phyloP scores from a whole-genome alignment of 2,113 vertebrate genomes.

The Myocastor coypus region DNA sequence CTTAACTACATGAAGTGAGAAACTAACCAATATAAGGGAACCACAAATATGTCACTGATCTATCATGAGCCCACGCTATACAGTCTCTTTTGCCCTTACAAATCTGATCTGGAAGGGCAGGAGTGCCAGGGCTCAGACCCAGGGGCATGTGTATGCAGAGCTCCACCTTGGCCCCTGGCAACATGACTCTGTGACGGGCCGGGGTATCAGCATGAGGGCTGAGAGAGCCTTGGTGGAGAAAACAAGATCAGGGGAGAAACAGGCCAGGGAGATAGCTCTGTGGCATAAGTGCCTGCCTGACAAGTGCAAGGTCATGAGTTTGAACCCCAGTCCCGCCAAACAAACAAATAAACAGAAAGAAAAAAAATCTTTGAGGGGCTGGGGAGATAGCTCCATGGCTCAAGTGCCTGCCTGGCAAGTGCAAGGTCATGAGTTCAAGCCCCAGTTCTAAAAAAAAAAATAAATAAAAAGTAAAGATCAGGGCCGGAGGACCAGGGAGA shows the following conservation, averaged over 20 bases:
- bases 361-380: no score
- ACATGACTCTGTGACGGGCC: background rate
- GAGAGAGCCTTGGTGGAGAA: background rate
- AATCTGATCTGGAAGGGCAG: background rate
- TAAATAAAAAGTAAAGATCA: no score
- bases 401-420: no score
- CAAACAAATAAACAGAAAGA: no score
- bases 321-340: no score
- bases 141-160: background rate
- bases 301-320: no score
- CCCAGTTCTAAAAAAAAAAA: no score
- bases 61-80: rapidly evolving
- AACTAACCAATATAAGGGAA: background rate
- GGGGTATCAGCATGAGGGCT: background rate
- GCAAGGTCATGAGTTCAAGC: no score
- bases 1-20: background rate
- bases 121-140: background rate
- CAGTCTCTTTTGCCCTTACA: background rate
- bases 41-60: background rate
- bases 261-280: no score
- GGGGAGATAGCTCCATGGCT: no score
- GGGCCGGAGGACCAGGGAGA: background rate
- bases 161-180: background rate
- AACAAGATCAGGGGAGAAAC: background rate
- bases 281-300: no score